Evolutionary conservation across 2,797 vertebrate genomes (phyloP).

Genomic region (Tinamus major): DNA sequence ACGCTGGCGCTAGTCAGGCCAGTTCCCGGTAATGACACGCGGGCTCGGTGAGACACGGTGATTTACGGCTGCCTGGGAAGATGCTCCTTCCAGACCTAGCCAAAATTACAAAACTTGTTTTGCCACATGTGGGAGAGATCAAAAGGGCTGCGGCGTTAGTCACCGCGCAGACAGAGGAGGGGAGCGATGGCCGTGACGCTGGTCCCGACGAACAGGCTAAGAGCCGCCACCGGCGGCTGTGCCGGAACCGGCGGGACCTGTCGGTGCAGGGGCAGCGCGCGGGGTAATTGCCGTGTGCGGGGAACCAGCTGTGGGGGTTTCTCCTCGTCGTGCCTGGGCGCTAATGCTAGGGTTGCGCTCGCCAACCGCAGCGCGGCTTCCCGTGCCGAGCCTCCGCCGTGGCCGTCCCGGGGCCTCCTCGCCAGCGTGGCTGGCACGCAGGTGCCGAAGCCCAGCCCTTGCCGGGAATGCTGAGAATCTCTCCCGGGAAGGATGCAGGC

Average conservation of each 20-base stretch:
- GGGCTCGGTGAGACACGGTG: background rate
- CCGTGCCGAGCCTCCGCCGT: background rate
- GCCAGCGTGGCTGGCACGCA: fast-evolving
- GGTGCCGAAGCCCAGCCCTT: background rate
- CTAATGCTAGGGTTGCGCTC: constrained; percentile 7
- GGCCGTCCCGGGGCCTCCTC: background rate
- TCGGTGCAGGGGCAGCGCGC: constrained; percentile 49
- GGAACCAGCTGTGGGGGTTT: background rate
- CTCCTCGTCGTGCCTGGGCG: background rate
- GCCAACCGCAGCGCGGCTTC: background rate
- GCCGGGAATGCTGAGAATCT: background rate
- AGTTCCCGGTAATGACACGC: background rate
- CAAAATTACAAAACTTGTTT: constrained; percentile 11
- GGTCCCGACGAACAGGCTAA: background rate
- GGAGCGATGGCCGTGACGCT: background rate
- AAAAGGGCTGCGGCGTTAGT: constrained; percentile 45
- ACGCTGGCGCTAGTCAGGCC: background rate
- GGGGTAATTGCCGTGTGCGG: background rate
- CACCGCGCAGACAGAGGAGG: background rate
- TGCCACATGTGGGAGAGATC: constrained; percentile 43
- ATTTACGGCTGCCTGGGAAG: constrained; percentile 54
- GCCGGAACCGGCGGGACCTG: constrained; percentile 52
- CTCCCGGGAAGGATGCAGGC: background rate
- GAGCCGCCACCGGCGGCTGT: background rate
- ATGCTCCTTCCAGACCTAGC: constrained; percentile 20